Conservation (phyloP, 2,888 invertebrate genomes). For the Biston stratarius region DNA sequence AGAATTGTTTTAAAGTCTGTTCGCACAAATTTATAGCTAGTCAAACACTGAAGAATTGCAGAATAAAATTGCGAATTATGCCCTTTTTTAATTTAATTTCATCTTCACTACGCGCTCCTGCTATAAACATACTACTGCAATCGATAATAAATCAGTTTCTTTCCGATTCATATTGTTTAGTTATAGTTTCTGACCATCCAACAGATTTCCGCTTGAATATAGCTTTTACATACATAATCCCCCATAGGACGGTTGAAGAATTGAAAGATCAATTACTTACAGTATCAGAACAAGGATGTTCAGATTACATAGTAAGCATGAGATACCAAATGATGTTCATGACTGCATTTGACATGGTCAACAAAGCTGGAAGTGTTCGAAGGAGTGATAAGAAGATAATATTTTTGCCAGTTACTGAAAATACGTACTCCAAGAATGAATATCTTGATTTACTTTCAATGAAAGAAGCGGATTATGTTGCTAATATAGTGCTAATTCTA, state of each 20-base stretch:
- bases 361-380: constrained; percentile 68
- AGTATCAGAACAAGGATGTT: constrained; percentile 78
- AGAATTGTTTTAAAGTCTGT: background rate
- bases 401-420: constrained; percentile 62
- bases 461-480: constrained; percentile 65
- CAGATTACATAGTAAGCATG: constrained; percentile 76
- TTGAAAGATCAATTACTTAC: constrained; percentile 59
- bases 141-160: constrained; percentile 65
- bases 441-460: constrained; percentile 61
- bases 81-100: constrained; percentile 31
- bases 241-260: constrained; percentile 49
- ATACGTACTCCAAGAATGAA: constrained; percentile 37
- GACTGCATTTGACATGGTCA: constrained; percentile 68
- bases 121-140: constrained; percentile 69
- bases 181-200: constrained; percentile 63
- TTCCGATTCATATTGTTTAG: constrained; percentile 66
- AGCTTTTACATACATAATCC: constrained; percentile 57
- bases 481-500: constrained; percentile 68
- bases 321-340: constrained; percentile 70
- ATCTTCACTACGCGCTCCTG: constrained; percentile 34
- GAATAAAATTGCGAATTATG: constrained; percentile 25
- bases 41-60: background rate
- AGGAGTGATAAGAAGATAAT: constrained; percentile 79
- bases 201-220: constrained; percentile 51
- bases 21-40: background rate